phyloP scores from a whole-genome alignment of 2,113 vertebrate species.

The Pyrgilauda ruficollis region DNA sequence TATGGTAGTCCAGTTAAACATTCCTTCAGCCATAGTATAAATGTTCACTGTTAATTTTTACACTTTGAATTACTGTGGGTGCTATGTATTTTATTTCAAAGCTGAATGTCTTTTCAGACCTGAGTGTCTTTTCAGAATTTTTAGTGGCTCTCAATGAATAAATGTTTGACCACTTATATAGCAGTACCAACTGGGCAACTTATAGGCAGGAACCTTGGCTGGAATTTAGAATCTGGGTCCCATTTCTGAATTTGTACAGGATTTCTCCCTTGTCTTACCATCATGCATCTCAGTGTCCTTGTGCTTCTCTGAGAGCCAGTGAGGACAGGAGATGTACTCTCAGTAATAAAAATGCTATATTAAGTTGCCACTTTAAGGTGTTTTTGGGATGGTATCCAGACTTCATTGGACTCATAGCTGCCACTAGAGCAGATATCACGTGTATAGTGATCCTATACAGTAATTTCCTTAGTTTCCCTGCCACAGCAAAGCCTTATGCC shows the following conservation, averaged over 20 bases:
- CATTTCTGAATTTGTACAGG: not conserved
- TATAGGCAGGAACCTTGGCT: accelerated
- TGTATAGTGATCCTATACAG: not conserved
- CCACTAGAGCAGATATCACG: accelerated
- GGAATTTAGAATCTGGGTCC: not conserved
- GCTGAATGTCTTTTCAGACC: not conserved
- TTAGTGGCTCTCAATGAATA: not conserved
- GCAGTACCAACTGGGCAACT: not conserved
- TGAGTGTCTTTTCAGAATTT: not conserved
- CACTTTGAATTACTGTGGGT: not conserved
- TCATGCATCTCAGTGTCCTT: not conserved
- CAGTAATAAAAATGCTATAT: not conserved
- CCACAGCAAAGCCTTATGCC: not conserved
- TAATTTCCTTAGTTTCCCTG: not conserved
- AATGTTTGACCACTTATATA: accelerated
- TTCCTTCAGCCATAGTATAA: not conserved
- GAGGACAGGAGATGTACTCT: not conserved
- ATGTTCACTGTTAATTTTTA: not conserved
- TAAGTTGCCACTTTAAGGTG: not conserved
- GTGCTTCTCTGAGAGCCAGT: not conserved
- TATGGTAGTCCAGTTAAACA: not conserved
- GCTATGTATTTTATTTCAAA: not conserved
- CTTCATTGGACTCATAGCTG: not conserved
- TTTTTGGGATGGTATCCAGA: not conserved
- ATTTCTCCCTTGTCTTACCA: not conserved